phyloP scores from a whole-genome alignment of 1,140 invertebrate species.

The Aphaenogaster floridana region DNA sequence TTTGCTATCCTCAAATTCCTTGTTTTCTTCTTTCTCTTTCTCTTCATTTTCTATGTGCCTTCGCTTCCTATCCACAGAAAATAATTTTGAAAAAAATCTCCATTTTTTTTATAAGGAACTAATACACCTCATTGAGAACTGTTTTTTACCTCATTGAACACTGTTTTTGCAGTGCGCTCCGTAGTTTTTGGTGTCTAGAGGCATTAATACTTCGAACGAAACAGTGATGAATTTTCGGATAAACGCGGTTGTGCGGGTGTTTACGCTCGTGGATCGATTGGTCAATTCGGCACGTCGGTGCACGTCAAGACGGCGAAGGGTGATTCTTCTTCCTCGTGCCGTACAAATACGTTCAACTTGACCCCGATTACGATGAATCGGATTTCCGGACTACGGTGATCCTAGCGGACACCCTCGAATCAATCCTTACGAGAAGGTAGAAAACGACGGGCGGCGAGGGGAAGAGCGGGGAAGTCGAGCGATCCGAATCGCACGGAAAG shows the following conservation, averaged over 20 bases:
- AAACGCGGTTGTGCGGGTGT: conserved; percentile 32
- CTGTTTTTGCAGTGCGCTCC: too few species aligned
- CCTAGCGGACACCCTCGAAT: conserved; percentile 68
- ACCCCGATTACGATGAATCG: conserved; percentile 75
- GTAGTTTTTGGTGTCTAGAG: too few species aligned
- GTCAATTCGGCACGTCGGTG: conserved; percentile 65
- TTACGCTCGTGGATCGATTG: conserved; percentile 30
- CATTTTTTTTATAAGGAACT: too few species aligned
- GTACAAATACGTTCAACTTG: conserved; percentile 77
- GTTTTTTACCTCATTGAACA: too few species aligned
- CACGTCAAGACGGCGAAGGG: conserved; percentile 64
- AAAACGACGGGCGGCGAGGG: background rate
- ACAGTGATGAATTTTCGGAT: conserved; percentile 1
- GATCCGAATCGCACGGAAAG: conserved; percentile 70
- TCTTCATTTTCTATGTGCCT: too few species aligned
- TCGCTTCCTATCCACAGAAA: too few species aligned
- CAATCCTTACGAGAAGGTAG: conserved; percentile 60
- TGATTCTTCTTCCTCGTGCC: conserved; percentile 72
- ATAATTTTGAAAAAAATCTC: too few species aligned
- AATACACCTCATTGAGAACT: too few species aligned
- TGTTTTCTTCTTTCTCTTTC: too few species aligned
- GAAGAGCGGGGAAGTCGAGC: background rate
- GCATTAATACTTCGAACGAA: background rate
- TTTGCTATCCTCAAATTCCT: too few species aligned
- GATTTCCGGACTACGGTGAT: conserved; percentile 73